These are phyloP conservation scores for Pseudochaenichthys georgianus DNA, from an alignment of 2,797 vertebrate genomes.

Conservation along the genomic window DNA sequence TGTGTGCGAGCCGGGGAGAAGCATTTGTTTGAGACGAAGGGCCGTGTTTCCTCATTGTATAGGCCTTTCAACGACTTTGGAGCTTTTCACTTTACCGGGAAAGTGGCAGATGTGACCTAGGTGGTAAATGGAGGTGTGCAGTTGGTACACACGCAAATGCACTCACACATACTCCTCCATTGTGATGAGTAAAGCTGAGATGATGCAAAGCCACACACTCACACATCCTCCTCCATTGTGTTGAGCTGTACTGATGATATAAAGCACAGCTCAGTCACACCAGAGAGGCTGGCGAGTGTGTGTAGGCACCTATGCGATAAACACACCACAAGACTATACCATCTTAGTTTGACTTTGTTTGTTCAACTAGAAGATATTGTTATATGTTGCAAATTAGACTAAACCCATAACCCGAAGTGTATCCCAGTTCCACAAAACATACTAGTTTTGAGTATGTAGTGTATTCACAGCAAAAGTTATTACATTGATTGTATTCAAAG, in stretches of 20 bases:
- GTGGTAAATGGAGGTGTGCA: conserved; percentile 42
- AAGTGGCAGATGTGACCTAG: conserved; percentile 42
- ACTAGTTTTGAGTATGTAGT: neutral
- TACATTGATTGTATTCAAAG: neutral
- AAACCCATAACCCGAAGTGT: no score
- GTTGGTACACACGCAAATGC: conserved; percentile 19
- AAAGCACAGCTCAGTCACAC: conserved; percentile 32
- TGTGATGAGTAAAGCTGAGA: conserved; percentile 43
- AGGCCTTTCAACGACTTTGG: conserved; percentile 35
- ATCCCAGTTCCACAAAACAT: neutral
- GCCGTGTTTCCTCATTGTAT: conserved; percentile 16
- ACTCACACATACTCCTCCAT: conserved; percentile 40
- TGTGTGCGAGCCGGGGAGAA: conserved; percentile 38
- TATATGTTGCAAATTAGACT: neutral
- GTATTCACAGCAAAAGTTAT: neutral
- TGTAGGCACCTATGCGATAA: conserved; percentile 47
- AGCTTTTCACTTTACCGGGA: conserved; percentile 35
- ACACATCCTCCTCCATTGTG: conserved; percentile 43
- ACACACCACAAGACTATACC: conserved; percentile 8
- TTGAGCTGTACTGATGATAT: conserved; percentile 40
- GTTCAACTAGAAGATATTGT: neutral
- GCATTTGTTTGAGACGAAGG: conserved; percentile 37
- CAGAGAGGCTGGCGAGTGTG: conserved; percentile 10
- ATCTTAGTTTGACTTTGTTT: conserved; percentile 4
- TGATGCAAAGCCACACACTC: conserved; percentile 40